phyloP scores from a whole-genome alignment of 2,797 vertebrate species.

The Typhlichthys eigenmanni region DNA sequence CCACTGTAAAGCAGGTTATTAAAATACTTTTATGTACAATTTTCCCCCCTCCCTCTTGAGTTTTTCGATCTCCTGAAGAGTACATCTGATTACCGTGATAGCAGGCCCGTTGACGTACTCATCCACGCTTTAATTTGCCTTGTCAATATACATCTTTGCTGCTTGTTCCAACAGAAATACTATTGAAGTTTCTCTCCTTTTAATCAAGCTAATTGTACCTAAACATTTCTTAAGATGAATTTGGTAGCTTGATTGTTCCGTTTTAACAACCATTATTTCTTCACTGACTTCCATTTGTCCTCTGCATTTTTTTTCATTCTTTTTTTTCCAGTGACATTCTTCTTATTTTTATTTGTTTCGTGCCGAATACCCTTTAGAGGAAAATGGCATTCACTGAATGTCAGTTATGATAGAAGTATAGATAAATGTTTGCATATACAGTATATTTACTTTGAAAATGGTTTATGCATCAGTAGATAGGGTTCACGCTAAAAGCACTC shows the following conservation, averaged over 20 bases:
- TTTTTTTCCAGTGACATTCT: constrained; percentile 14
- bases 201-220: constrained; percentile 46
- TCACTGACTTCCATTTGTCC: constrained; percentile 40
- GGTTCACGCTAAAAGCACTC: constrained; percentile 73
- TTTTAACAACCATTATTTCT: constrained; percentile 59
- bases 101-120: constrained; percentile 55
- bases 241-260: constrained; percentile 59
- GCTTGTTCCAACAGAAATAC: constrained; percentile 57
- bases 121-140: constrained; percentile 49
- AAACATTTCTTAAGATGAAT: constrained; percentile 45
- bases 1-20: constrained; percentile 75
- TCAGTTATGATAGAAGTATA: constrained; percentile 49
- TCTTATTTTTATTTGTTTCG: constrained; percentile 27
- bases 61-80: constrained; percentile 54
- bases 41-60: constrained; percentile 39
- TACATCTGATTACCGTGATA: constrained; percentile 60
- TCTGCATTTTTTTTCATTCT: constrained; percentile 17
- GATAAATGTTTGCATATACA: constrained; percentile 32
- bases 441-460: constrained; percentile 49
- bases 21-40: constrained; percentile 71
- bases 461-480: constrained; percentile 59
- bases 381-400: constrained; percentile 31
- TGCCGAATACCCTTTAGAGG: constrained; percentile 29
- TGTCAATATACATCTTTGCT: constrained; percentile 63
- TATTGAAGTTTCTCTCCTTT: constrained; percentile 22